Evolutionary conservation across 2,113 vertebrate genomes (phyloP), one percentile per base, ranked within the genome.

Genomic region (Mastomys coucha): DNA sequence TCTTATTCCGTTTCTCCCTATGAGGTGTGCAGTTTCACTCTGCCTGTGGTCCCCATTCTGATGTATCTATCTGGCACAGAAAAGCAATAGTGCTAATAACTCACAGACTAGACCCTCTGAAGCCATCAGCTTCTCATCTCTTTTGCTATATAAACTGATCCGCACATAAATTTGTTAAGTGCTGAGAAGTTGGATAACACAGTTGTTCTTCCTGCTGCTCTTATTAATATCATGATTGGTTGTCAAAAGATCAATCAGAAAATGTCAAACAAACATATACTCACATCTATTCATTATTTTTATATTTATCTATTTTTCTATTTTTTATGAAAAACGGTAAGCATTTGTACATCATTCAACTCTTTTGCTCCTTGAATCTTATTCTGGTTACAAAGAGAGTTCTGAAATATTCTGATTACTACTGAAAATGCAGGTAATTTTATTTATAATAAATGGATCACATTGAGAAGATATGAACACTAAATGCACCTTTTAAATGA

Each of bases 401-500:
- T 87, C 14, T 39, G 56, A 31, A 58, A 70, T 33, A 42, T 89
- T 94, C 39, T 26, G 51, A 81, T 92, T 93, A 88, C 33, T 80
- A 80, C 8, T 84, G 22, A 87, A 28, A 42, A 7, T 65, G 75
- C 45, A 65, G 28, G 45, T 89, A 31, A n/a, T 39, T 73, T 58
- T 82, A 33, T 91, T 72, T 67, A 94, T 8, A 97, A 36, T 5
- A 65, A 88, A 22, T 56, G 5, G 53, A 56, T 84, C 82, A 89
- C 36, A 72, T 22, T 26, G 39, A 89, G 90, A 88, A 65, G 73
- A 94, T 51, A 49, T 24, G 69, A 91, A 26, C 10, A 75, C 7
- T 60, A 28, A 90, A 36, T 13, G 69, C 0, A 70, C 33, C 49
- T 93, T 81, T 97, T 73, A 91, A 94, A 95, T 87, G 89, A 94